These are phyloP conservation scores for Villa cingulata DNA, from an alignment of 2,888 invertebrate species.

Conservation along the genomic window DNA sequence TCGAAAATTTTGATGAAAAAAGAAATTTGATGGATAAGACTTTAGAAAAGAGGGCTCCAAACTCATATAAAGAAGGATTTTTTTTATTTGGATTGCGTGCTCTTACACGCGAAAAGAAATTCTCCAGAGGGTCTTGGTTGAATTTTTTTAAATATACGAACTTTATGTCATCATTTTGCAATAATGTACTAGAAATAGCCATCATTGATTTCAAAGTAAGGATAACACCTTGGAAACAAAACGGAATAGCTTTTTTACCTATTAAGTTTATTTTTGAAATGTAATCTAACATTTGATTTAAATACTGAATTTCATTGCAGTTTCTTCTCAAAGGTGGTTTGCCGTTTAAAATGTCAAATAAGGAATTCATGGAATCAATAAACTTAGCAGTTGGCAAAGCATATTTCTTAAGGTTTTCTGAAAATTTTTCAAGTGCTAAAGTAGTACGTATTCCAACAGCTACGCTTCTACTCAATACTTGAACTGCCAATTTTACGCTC, in stretches of 20 bases:
- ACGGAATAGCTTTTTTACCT: not conserved
- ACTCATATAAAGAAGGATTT: not conserved
- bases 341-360: not conserved
- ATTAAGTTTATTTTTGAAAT: not conserved
- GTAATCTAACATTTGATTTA: not conserved
- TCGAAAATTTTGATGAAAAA: slow-evolving; percentile 6
- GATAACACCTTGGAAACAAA: not conserved
- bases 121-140: not conserved
- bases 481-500: slow-evolving; percentile 11
- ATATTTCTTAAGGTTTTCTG: not conserved
- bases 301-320: not conserved
- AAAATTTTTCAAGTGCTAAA: not conserved
- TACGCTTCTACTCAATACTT: slow-evolving; percentile 9
- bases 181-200: not conserved
- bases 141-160: not conserved
- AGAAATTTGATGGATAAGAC: slow-evolving; percentile 3
- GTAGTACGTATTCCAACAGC: not conserved
- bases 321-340: not conserved
- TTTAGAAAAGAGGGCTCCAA: slow-evolving; percentile 2
- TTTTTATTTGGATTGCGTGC: not conserved
- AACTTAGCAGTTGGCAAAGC: not conserved
- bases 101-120: not conserved
- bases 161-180: not conserved
- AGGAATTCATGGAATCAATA: not conserved
- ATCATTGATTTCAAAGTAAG: not conserved